Conservation (phyloP, 2,797 vertebrate species). For the Galagoides demidoff region DNA sequence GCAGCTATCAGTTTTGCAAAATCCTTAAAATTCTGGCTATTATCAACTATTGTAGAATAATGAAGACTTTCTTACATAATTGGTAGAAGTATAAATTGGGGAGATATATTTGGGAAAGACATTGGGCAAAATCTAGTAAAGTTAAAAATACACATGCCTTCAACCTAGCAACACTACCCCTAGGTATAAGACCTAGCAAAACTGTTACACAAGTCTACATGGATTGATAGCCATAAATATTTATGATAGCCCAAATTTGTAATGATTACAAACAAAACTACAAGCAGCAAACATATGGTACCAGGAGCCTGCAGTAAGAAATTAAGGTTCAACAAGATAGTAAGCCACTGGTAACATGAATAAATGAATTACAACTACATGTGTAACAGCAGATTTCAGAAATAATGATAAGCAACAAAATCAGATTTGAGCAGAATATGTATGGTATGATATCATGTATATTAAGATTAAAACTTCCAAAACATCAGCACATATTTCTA, state of each 20-base stretch:
- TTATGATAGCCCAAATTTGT: not conserved
- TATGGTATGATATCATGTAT: not conserved
- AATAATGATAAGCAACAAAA: not conserved
- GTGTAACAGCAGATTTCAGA: slow-evolving; percentile 6
- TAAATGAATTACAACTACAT: not conserved
- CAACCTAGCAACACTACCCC: not conserved
- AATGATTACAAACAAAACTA: not conserved
- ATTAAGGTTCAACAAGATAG: not conserved
- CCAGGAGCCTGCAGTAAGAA: not conserved
- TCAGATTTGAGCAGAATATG: not conserved
- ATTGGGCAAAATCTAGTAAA: slow-evolving; percentile 24
- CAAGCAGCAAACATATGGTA: not conserved
- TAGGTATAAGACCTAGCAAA: not conserved
- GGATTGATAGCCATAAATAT: not conserved
- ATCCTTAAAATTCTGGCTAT: not conserved
- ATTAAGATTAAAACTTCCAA: not conserved
- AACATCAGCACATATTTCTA: not conserved
- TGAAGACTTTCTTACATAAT: not conserved
- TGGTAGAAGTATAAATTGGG: not conserved
- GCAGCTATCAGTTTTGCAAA: not conserved
- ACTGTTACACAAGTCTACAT: not conserved
- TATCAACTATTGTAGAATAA: not conserved
- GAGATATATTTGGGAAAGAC: not conserved
- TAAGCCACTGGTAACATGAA: not conserved
- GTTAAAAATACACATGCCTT: not conserved